Evolutionary conservation across 2,113 vertebrate species (phyloP).

Genomic region (Eolophus roseicapilla): DNA sequence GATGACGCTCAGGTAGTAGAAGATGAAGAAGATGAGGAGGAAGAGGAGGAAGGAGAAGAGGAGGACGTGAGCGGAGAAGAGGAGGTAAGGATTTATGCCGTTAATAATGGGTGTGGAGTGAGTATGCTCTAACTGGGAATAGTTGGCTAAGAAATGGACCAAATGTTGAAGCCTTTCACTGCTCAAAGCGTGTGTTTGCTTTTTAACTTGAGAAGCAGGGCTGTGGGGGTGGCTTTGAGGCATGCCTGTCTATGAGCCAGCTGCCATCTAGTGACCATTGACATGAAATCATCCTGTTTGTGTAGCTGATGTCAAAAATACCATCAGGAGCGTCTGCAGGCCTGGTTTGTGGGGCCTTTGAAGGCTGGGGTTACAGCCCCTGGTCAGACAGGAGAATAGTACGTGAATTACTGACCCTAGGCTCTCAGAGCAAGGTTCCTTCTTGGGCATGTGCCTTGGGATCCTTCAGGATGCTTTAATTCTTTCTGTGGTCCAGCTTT

Average conservation of each 20-base stretch:
- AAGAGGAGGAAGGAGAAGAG: slow-evolving; percentile 92
- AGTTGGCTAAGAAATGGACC: not conserved
- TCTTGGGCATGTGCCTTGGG: not conserved
- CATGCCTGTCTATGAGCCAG: slow-evolving; percentile 5
- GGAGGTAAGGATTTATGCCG: slow-evolving; percentile 65
- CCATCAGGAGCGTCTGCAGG: fast-evolving
- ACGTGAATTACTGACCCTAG: not conserved
- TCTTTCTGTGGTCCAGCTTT: not conserved
- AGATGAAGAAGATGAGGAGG: slow-evolving; percentile 89
- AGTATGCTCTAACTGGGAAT: not conserved
- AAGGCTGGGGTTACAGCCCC: not conserved
- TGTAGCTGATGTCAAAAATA: not conserved
- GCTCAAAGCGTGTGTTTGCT: fast-evolving
- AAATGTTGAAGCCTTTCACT: not conserved
- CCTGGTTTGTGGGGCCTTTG: not conserved
- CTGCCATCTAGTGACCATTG: slow-evolving; percentile 52
- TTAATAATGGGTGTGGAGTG: not conserved
- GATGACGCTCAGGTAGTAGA: slow-evolving; percentile 90
- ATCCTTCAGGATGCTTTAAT: not conserved
- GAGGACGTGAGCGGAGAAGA: slow-evolving; percentile 84
- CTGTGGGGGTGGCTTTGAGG: not conserved
- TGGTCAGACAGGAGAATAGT: fast-evolving
- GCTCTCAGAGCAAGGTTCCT: not conserved
- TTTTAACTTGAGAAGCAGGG: not conserved
- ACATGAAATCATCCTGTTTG: not conserved